phyloP scores from a whole-genome alignment of 1,140 invertebrate genomes.

The Drosophila littoralis region DNA sequence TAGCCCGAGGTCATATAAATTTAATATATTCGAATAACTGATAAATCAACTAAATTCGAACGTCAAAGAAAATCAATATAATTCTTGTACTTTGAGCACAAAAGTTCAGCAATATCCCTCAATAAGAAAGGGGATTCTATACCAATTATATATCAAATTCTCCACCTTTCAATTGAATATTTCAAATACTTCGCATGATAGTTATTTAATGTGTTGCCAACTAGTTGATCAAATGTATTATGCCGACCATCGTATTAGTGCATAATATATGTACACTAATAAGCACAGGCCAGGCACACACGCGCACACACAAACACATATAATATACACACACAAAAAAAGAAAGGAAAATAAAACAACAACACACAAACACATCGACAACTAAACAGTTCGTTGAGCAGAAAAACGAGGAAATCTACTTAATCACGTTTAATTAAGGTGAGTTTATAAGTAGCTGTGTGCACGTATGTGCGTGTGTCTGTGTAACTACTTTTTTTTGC shows the following conservation, averaged over 20 bases:
- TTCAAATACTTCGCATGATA: neutral
- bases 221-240: constrained; percentile 12
- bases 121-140: no score
- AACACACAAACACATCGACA: constrained; percentile 57
- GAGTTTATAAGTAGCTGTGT: constrained; percentile 72
- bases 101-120: no score
- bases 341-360: constrained; percentile 18
- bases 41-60: no score
- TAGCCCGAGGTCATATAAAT: no score
- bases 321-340: constrained; percentile 11
- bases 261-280: constrained; percentile 66
- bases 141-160: no score
- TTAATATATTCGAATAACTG: no score
- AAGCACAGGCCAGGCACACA: constrained; percentile 41
- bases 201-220: constrained; percentile 22
- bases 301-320: constrained; percentile 3
- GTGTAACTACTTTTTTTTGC: constrained; percentile 57
- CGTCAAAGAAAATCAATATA: no score
- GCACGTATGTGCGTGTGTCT: constrained; percentile 34
- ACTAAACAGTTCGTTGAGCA: constrained; percentile 80
- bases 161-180: neutral
- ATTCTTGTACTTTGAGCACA: no score
- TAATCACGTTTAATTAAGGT: constrained; percentile 83
- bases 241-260: constrained; percentile 16
- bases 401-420: constrained; percentile 82